Evolutionary conservation across 2,113 vertebrate species (phyloP), one percentile per base, ranked within the genome.

Genomic region (Callocephalon fimbriatum): DNA sequence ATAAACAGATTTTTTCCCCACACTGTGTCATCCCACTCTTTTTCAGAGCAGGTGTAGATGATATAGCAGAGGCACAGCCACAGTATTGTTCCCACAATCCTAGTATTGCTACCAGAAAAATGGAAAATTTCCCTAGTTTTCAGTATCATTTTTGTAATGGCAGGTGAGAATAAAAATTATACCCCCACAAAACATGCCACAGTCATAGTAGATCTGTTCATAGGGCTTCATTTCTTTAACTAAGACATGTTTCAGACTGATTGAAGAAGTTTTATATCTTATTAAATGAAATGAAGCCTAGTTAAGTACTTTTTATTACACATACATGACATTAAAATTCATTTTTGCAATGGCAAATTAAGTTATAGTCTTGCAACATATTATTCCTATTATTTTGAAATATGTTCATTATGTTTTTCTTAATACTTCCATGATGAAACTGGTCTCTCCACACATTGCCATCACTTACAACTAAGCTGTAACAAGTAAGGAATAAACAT

Each of bases 381-480:
- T 15, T 40, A 37, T 42, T 83, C 35, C 32, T 38, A 86, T 17
- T 40, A 37, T 45, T 83, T 66, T 65, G 50, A 88, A 93, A 56
- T 44, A 45, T 27, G 15, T 32, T 56, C 18, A 73, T 95, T 97
- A 99, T 98, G 99, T 98, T 98, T 97, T 97, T 98, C 87, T 94
- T 97, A 79, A 98, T 32, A 66, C 97, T 98, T 82, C 98, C 99
- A 63, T 98, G 97, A 96, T 98, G 98, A 96, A 99, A 98, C 48
- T 94, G 96, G 93, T 98, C 99, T 95, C 98, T 98, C 97, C 96
- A 94, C 32, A 98, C 97, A 3, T 92, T 97, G 95, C 99, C 98
- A 22, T 98, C 94, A 78, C 98, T 99, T 22, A 98, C 97, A 94
- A 98, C 97, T 18, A 99, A 96, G 93, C 99, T 99, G 77, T 68